Base-by-base conservation (phyloP, 2,113 vertebrate genomes). In the Cynopterus brachyotis region DNA sequence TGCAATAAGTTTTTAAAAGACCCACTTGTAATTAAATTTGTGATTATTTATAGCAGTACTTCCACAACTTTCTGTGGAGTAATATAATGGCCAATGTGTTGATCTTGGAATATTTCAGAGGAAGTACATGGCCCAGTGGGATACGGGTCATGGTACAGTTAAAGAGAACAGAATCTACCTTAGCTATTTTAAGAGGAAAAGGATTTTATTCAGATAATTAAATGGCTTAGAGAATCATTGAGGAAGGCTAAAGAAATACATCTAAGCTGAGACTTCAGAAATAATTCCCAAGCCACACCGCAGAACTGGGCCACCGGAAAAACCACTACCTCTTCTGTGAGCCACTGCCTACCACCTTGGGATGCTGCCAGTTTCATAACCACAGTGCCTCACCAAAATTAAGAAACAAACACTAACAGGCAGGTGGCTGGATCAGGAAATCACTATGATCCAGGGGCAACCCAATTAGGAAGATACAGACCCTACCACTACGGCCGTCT, bases 151-250 rank as follows among this genome's bases (percentile, higher is more conserved):
- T 64, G 6, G 12, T 45, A 78, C 76, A 40, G 2, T 81, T 84
- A 37, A 93, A 89, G 53, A 87, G 42, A 70, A 95, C 4, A 85
- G 84, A 76, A 55, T 87, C 37, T 80, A 79, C 37, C 62, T 47
- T 62, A 64, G 10, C 30, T 79, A 82, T 94, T 94, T 69, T 89
- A 85, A 57, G 64, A 76, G 91, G 28, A 67, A 88, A 92, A 91
- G 30, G 0, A 40, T 90, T 78, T 64, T 69, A 59, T n/a, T 55
- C 11, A 87, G 73, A 76, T 72, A 96, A 89, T 60, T 94, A 93
- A 76, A 80, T 93, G 59, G 12, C 50, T 80, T 92, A 90, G 17
- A 64, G 60, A 57, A 95, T 85, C 40, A 57, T 26, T 8, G 37
- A 9, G 10, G 22, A 76, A 37, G 5, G 45, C 5, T 59, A 35